phyloP scores from a whole-genome alignment of 1,140 invertebrate species.

The Babylonia areolata region DNA sequence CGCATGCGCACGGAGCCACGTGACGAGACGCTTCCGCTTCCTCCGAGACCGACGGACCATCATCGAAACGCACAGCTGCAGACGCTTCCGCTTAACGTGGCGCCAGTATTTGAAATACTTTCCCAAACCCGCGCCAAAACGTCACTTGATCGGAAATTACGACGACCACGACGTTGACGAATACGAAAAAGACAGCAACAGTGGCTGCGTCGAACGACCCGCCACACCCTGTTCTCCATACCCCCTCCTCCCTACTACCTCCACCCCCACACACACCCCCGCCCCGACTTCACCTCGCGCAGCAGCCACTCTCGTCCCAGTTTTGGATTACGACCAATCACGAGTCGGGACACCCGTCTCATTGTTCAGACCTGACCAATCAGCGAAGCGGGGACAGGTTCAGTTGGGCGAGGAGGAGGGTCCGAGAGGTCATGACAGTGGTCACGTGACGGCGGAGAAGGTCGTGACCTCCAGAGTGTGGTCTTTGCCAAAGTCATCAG shows the following conservation, averaged over 20 bases:
- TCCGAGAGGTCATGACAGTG: too few relatives aligned
- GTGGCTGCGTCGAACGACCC: background rate
- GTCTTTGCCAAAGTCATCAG: background rate
- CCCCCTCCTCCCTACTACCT: too few relatives aligned
- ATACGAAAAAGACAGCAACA: background rate
- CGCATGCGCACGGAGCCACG: too few relatives aligned
- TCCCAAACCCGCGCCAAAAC: background rate
- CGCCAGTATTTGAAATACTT: conserved; percentile 17
- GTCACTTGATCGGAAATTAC: background rate
- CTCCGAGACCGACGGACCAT: background rate
- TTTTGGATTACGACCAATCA: conserved; percentile 7
- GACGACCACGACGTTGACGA: too few relatives aligned
- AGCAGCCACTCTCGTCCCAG: background rate
- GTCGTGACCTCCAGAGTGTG: background rate
- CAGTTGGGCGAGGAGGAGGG: background rate
- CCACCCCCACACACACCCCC: background rate
- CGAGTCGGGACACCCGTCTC: background rate
- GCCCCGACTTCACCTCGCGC: background rate
- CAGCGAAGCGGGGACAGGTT: background rate
- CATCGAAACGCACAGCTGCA: background rate
- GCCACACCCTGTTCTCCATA: background rate
- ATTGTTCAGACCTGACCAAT: background rate
- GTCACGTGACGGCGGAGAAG: background rate
- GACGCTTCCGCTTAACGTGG: background rate
- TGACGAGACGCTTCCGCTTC: background rate